Evolutionary conservation across 1,140 invertebrate genomes (phyloP), one percentile per base, ranked within the genome.

Genomic region (Aleiodes sp.): DNA sequence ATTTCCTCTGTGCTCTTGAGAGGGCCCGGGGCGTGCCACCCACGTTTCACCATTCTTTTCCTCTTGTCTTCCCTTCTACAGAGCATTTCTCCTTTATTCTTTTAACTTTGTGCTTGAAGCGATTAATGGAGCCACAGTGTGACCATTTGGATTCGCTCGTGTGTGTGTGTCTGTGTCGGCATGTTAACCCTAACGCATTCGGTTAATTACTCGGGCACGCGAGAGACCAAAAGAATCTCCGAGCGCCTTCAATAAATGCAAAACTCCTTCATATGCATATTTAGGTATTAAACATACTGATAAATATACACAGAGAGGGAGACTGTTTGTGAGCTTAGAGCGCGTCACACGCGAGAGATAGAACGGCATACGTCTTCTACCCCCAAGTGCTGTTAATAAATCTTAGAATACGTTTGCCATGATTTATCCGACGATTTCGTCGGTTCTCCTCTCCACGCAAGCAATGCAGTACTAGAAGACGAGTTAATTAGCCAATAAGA

Each of bases 361-460:
- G n/a, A n/a, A 24, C 46, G 26, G 21, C 21, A 9, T 12, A 24
- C 16, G 16, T 52, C 46, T 24, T 24, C 46, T 52, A 52, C 46
- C 46, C 46, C 46, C 46, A 21, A 52, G 46, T 52, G 39, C n/a
- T 43, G 3, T 2, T 12, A 16, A 52, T 52, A 52, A 52, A 52
- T 52, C 46, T 52, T 52, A 9, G 16, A 9, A 52, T 52, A 52
- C 46, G 21, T 24, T 52, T 16, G 6, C 26, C 46, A 52, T 52
- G 46, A 52, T 52, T 52, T 52, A 52, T 52, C 46, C 16, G 46
- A 52, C 46, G 21, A 52, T 52, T 52, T 52, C 46, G 46, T 52
- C 46, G 46, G 46, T 8, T 16, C 41, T 46, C 19, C 46, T 52
- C 26, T 16, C 21, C 9, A n/a, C 39, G 4, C 46, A 52, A 21